These are phyloP conservation scores for Bambusicola thoracicus DNA, from an alignment of 2,113 vertebrate species.

Conservation along the genomic window DNA sequence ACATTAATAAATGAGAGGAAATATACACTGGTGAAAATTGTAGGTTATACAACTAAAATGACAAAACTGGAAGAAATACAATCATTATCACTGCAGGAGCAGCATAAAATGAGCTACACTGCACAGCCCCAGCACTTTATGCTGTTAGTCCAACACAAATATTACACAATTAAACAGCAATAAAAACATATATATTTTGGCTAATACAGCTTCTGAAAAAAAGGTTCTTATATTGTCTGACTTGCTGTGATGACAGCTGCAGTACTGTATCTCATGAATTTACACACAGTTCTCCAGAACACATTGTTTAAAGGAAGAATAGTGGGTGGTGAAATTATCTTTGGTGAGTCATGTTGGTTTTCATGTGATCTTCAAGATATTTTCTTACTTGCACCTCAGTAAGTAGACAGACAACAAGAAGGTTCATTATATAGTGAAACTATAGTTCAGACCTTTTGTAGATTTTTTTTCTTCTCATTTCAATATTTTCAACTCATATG, in stretches of 20 bases:
- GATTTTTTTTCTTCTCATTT: not conserved
- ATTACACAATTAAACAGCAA: not conserved
- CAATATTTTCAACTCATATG: not conserved
- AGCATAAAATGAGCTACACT: not conserved
- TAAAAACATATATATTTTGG: slow-evolving; percentile 12
- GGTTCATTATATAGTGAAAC: not conserved
- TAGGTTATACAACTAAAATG: slow-evolving; percentile 12
- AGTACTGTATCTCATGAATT: not conserved
- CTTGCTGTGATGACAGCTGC: slow-evolving; percentile 24
- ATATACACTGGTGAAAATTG: not conserved
- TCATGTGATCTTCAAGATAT: slow-evolving; percentile 1
- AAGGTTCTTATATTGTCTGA: not conserved
- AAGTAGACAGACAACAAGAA: not conserved
- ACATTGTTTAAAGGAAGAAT: slow-evolving; percentile 18
- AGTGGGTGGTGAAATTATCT: slow-evolving; percentile 36
- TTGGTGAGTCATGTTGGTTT: slow-evolving; percentile 24
- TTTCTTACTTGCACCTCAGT: not conserved
- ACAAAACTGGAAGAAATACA: not conserved
- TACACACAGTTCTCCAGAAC: not conserved
- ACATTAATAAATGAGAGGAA: slow-evolving; percentile 19
- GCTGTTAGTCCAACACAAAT: slow-evolving; percentile 30
- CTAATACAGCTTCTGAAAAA: not conserved
- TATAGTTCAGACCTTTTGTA: not conserved
- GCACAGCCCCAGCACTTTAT: not conserved
- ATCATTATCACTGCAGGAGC: not conserved